Percentiles rank a stretch among this genome's conserved stretches.
phyloP scores from a whole-genome alignment of 2,888 invertebrate species.

The Eilema sororculum region DNA sequence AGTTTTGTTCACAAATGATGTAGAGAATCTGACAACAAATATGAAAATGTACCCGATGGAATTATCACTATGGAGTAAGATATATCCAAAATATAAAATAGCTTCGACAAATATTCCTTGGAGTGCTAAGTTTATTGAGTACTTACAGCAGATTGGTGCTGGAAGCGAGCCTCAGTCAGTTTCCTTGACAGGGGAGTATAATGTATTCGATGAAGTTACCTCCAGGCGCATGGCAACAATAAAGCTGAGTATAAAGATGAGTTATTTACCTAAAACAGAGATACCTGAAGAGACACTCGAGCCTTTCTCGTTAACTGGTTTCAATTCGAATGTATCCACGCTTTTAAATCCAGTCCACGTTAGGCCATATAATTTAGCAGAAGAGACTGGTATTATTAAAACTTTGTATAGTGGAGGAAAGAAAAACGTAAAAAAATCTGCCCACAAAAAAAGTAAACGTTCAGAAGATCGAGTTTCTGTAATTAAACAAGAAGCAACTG shows the following conservation, averaged over 20 bases:
- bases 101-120: slow-evolving; percentile 70
- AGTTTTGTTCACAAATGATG: slow-evolving; percentile 57
- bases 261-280: slow-evolving; percentile 53
- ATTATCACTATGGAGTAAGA: slow-evolving; percentile 64
- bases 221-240: slow-evolving; percentile 69
- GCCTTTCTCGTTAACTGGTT: not conserved
- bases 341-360: slow-evolving; percentile 36
- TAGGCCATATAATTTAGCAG: slow-evolving; percentile 6
- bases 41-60: slow-evolving; percentile 73
- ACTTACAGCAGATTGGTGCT: slow-evolving; percentile 57
- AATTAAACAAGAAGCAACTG: not conserved
- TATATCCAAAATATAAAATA: slow-evolving; percentile 52
- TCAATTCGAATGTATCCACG: slow-evolving; percentile 8
- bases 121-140: slow-evolving; percentile 63
- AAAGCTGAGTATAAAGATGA: slow-evolving; percentile 66
- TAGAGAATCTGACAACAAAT: slow-evolving; percentile 57
- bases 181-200: slow-evolving; percentile 55
- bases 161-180: slow-evolving; percentile 47
- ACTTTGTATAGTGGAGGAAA: slow-evolving; percentile 56
- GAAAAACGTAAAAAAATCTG: slow-evolving; percentile 23
- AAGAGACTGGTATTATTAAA: slow-evolving; percentile 55
- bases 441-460: slow-evolving; percentile 17
- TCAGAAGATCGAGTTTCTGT: not conserved
- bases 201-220: slow-evolving; percentile 67
- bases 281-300: slow-evolving; percentile 41